A percentile compares a stretch with the other conserved stretches of the same genome.
These are phyloP conservation scores for Zoanthus solanderi DNA, from an alignment of 92 coral and sea anemone species.

Conservation along the genomic window DNA sequence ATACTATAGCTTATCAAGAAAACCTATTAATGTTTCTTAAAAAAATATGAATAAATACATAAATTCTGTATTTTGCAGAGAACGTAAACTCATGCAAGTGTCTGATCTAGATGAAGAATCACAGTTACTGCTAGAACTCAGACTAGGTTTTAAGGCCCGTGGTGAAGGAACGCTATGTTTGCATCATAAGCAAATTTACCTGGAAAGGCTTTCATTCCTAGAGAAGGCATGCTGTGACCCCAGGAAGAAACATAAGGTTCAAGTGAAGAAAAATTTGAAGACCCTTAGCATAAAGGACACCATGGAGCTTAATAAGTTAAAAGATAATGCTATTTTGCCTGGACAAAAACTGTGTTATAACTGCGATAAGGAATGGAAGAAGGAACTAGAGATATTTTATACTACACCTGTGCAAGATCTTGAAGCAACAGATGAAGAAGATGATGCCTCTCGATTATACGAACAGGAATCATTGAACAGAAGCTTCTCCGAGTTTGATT, in stretches of 20 bases:
- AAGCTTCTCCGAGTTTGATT: not conserved
- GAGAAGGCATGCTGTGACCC: slow-evolving; percentile 17
- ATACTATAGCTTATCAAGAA: too few species aligned
- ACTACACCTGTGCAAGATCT: not conserved
- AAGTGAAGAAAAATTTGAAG: slow-evolving; percentile 10
- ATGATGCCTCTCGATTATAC: not conserved
- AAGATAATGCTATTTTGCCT: slow-evolving; percentile 5
- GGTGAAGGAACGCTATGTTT: not conserved
- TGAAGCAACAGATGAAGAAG: not conserved
- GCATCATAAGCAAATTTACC: not conserved
- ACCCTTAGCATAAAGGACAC: slow-evolving; percentile 20
- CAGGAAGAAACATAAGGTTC: slow-evolving; percentile 18
- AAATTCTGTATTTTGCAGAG: not conserved
- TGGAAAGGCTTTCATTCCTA: not conserved
- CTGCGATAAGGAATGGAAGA: slow-evolving; percentile 12
- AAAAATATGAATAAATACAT: too few species aligned
- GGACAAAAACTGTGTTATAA: slow-evolving; percentile 15
- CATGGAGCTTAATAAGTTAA: slow-evolving; percentile 3
- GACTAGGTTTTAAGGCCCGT: not conserved
- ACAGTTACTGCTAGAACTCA: not conserved
- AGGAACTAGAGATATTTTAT: slow-evolving; percentile 8
- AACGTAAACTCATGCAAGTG: not conserved
- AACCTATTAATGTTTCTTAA: too few species aligned
- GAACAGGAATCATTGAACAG: not conserved
- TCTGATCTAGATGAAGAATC: not conserved